Evolutionary conservation across 2,888 invertebrate species (phyloP).

Genomic region (Agrotis ipsilon): DNA sequence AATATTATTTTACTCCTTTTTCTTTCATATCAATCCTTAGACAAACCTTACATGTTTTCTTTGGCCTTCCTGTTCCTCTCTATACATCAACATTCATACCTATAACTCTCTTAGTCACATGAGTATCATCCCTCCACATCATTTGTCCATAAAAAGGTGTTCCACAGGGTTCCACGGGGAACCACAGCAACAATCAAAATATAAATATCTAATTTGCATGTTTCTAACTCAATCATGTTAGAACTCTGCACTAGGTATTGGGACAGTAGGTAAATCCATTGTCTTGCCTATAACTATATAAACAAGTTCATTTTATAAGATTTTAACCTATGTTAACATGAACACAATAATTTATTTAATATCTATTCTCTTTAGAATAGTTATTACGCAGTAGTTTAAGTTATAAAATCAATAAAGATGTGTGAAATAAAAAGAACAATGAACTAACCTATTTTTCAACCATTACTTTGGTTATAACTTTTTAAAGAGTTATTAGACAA

Average conservation of each 20-base stretch:
- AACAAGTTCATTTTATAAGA: background rate
- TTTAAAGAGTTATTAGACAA: background rate
- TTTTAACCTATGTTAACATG: background rate
- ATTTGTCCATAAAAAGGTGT: background rate
- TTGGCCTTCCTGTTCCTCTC: too few species aligned
- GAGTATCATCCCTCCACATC: too few species aligned
- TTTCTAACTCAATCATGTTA: background rate
- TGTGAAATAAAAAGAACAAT: background rate
- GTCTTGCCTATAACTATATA: background rate
- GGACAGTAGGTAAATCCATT: background rate
- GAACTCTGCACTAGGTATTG: background rate
- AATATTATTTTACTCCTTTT: too few species aligned
- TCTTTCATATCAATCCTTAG: too few species aligned
- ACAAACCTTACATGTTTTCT: too few species aligned
- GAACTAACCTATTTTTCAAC: background rate
- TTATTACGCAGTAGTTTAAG: background rate
- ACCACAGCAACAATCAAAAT: background rate
- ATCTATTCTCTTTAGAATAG: background rate
- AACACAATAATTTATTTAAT: background rate
- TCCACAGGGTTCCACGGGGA: too few species aligned
- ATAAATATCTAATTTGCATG: too few species aligned
- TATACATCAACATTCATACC: too few species aligned
- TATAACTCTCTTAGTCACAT: too few species aligned
- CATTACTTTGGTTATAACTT: background rate
- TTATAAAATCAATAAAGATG: too few species aligned